Percentiles rank a stretch among this genome's conserved stretches.
phyloP scores from a whole-genome alignment of 2,113 vertebrate genomes.

The Clinocottus analis region DNA sequence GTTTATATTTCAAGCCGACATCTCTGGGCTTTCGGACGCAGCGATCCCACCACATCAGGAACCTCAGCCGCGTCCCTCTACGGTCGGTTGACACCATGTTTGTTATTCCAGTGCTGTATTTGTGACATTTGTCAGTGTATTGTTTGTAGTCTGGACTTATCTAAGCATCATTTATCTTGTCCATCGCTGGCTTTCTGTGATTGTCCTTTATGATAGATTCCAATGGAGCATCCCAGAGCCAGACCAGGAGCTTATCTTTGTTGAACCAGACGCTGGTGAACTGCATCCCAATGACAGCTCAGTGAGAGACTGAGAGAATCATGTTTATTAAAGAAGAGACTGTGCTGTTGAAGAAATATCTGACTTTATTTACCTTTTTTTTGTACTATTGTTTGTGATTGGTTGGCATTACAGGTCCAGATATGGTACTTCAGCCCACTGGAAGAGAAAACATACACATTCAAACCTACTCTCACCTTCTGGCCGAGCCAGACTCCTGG shows the following conservation, averaged over 20 bases:
- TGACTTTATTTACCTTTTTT: neutral
- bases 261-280: conserved; percentile 84
- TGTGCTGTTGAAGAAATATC: neutral
- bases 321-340: neutral
- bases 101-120: conserved; percentile 11
- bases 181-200: conserved; percentile 37
- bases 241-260: conserved; percentile 82
- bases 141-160: conserved; percentile 21
- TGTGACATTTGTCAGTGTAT: conserved; percentile 19
- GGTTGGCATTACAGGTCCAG: conserved; percentile 82
- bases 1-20: conserved; percentile 90
- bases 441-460: conserved; percentile 82
- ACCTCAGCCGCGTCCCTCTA: conserved; percentile 85
- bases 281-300: conserved; percentile 89
- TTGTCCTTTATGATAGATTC: conserved; percentile 76
- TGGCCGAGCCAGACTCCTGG: conserved; percentile 78
- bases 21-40: conserved; percentile 81
- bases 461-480: conserved; percentile 82
- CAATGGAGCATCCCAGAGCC: conserved; percentile 86
- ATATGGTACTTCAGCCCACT: conserved; percentile 90
- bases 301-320: conserved; percentile 76
- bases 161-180: conserved; percentile 17
- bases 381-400: neutral
- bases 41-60: conserved; percentile 83
- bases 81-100: conserved; percentile 45